These are phyloP conservation scores for Porites evermanni DNA, from an alignment of 92 coral and sea anemone species.

Conservation along the genomic window DNA sequence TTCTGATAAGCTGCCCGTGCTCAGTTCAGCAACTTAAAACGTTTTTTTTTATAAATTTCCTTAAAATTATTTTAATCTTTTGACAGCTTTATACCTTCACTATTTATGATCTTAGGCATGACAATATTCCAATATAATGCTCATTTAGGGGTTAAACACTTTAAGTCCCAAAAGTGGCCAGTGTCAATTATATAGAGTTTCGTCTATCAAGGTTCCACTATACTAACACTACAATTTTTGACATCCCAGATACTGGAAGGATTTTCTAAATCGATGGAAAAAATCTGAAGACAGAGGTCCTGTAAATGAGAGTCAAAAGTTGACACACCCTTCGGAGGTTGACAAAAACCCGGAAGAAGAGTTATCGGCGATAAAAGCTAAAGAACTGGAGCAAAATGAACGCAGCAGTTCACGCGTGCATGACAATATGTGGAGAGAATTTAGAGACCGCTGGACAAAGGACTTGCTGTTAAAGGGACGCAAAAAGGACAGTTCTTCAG, in stretches of 20 bases:
- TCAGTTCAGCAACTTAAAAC: too few species aligned
- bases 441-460: conserved; percentile 66
- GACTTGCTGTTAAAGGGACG: conserved; percentile 29
- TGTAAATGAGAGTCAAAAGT: neutral
- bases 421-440: conserved; percentile 21
- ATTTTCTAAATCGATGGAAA: conserved; percentile 39
- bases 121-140: too few species aligned
- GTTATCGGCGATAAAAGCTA: neutral
- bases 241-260: conserved; percentile 34
- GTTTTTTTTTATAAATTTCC: too few species aligned
- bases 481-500: neutral
- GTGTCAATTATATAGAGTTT: neutral
- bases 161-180: neutral
- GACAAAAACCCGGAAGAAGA: conserved; percentile 6
- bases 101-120: too few species aligned
- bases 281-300: conserved; percentile 6
- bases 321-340: neutral
- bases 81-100: too few species aligned
- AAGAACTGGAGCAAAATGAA: neutral
- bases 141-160: neutral
- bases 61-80: too few species aligned
- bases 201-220: neutral
- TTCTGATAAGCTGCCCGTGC: too few species aligned
- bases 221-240: neutral
- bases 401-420: neutral